These are phyloP conservation scores for Ptilonorhynchus violaceus DNA, from an alignment of 2,113 vertebrate species.

Conservation along the genomic window DNA sequence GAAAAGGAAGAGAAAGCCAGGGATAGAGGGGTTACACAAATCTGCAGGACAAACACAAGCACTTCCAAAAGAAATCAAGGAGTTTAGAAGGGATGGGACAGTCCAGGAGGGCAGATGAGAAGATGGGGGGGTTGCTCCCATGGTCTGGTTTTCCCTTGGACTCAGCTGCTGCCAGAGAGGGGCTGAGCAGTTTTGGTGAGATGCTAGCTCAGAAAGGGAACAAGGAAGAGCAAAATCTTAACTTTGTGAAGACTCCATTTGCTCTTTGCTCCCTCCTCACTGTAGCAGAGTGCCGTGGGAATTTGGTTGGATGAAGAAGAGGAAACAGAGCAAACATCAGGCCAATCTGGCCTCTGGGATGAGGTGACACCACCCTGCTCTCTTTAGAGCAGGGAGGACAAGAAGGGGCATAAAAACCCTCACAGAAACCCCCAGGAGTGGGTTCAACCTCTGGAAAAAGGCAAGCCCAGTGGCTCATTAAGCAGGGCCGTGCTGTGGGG, in stretches of 20 bases:
- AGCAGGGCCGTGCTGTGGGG: background rate
- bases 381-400: background rate
- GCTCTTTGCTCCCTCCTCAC: background rate
- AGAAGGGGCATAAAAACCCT: background rate
- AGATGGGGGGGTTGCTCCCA: rapidly evolving
- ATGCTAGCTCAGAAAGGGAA: background rate
- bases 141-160: background rate
- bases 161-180: background rate
- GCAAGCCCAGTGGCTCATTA: background rate
- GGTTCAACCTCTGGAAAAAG: background rate
- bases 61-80: background rate
- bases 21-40: background rate
- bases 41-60: background rate
- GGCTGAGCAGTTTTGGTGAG: background rate
- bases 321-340: background rate
- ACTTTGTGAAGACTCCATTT: background rate
- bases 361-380: background rate
- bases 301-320: background rate
- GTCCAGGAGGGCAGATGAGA: background rate
- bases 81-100: background rate
- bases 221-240: background rate
- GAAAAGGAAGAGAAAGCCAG: background rate
- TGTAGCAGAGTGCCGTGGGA: background rate
- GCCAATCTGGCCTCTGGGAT: background rate
- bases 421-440: background rate